phyloP scores from a whole-genome alignment of 2,797 vertebrate genomes.

The Tapera naevia region DNA sequence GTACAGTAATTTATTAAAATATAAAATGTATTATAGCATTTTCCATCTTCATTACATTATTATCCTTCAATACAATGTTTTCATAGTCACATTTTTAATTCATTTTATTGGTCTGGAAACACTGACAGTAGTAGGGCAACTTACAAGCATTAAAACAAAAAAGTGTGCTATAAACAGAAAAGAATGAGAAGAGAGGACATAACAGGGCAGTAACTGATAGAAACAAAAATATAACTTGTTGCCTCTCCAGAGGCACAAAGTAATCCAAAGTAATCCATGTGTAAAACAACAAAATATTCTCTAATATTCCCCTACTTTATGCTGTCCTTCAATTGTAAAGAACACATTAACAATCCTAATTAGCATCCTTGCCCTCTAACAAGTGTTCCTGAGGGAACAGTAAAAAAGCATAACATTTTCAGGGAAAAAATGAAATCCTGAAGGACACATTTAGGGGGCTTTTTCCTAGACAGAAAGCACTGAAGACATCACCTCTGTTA shows the following conservation, averaged over 20 bases:
- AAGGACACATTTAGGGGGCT: background rate
- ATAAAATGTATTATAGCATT: conserved; percentile 55
- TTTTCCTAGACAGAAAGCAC: background rate
- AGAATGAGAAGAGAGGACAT: background rate
- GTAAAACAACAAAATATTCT: background rate
- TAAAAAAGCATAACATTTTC: background rate
- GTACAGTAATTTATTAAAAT: conserved; percentile 67
- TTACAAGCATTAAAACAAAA: background rate
- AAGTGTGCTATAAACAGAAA: background rate
- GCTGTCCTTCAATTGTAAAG: background rate
- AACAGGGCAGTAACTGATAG: background rate
- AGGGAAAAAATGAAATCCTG: background rate
- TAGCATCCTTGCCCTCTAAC: background rate
- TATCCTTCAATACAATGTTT: conserved; percentile 14
- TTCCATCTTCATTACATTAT: conserved; percentile 35
- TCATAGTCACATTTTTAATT: background rate
- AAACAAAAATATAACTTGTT: background rate
- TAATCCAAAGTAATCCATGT: background rate
- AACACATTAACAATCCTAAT: background rate
- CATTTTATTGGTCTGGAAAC: background rate
- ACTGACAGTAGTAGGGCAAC: background rate
- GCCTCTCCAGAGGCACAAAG: background rate
- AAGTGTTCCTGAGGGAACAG: background rate
- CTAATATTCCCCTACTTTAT: background rate
- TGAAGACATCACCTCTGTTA: background rate